Evolutionary conservation across 1,140 invertebrate genomes (phyloP), one percentile per base, ranked within the genome.

Genomic region (Anastrepha obliqua): DNA sequence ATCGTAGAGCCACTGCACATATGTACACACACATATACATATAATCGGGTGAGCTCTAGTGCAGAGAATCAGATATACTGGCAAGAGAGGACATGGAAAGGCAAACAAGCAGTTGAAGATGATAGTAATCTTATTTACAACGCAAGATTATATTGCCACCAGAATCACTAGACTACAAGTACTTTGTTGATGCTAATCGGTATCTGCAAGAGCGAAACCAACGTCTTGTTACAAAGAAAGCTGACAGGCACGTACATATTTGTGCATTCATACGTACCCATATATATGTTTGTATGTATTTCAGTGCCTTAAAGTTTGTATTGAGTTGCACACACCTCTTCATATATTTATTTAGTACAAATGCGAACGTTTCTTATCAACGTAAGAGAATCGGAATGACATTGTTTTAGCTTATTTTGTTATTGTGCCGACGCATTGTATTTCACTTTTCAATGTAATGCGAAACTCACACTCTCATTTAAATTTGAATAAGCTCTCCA

Each of bases 101-200:
- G 62, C 9, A 7, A 13, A 9, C 65, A 67, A 20, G 3, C 29
- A 42, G 13, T 20, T 3, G 39, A 67, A 67, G 11, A 29, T 29
- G 65, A 67, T 67, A 11, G 9, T 67, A 67, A 67, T 39, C 29
- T 67, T n/a, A 42, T 67, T 67, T 67, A 67, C 65, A 67, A 67
- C 7, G 65, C 65, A 42, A n/a, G 11, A 11, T 42, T 20, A 67
- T 67, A 67, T 67, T n/a, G 65, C 65, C 2, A 11, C 65, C 65
- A 67, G 65, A 39, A 67, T 67, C 8, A 67, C 8, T 42, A 20
- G 13, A n/a, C 59, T 0, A 29, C 29, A 1, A 0, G 29, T 67
- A 20, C 64, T 20, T 39, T 62, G 60, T 67, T 67, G 20, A 67
- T 13, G 64, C 64, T 7, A 4, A 67, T 67, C 64, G 3, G 29